These are phyloP conservation scores for Tarsius wallacei DNA, from an alignment of 2,797 vertebrate genomes.

Conservation along the genomic window DNA sequence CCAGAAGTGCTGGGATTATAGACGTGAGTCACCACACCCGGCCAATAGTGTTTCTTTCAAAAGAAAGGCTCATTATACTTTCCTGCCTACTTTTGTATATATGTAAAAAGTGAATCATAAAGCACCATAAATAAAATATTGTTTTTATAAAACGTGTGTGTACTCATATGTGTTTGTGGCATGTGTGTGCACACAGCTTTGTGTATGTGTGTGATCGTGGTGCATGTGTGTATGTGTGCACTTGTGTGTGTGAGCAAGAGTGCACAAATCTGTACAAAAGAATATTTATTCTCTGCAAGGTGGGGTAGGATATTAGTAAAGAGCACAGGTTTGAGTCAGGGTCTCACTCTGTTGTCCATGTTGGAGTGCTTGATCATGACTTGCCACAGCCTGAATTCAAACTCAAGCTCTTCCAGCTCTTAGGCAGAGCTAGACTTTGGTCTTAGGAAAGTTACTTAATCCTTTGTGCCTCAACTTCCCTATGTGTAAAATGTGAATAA, in stretches of 20 bases:
- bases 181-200: background rate
- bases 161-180: background rate
- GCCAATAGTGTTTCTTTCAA: background rate
- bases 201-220: background rate
- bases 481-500: background rate
- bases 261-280: background rate
- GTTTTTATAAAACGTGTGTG: background rate
- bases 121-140: slow-evolving; percentile 24
- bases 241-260: background rate
- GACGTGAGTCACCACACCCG: too few species aligned
- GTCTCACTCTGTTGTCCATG: too few species aligned
- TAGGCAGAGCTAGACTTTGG: background rate
- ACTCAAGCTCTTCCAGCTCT: background rate
- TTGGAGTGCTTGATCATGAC: too few species aligned
- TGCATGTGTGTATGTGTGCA: background rate
- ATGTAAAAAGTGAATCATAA: background rate
- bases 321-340: background rate
- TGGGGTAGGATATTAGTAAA: background rate
- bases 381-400: background rate
- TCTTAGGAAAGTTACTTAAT: background rate
- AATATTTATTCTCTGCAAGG: background rate
- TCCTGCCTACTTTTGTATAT: background rate
- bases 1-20: too few species aligned
- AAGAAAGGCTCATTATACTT: background rate
- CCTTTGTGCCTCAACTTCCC: background rate